Evolutionary conservation across 2,888 invertebrate genomes (phyloP).

Genomic region (Melieria crassipennis): DNA sequence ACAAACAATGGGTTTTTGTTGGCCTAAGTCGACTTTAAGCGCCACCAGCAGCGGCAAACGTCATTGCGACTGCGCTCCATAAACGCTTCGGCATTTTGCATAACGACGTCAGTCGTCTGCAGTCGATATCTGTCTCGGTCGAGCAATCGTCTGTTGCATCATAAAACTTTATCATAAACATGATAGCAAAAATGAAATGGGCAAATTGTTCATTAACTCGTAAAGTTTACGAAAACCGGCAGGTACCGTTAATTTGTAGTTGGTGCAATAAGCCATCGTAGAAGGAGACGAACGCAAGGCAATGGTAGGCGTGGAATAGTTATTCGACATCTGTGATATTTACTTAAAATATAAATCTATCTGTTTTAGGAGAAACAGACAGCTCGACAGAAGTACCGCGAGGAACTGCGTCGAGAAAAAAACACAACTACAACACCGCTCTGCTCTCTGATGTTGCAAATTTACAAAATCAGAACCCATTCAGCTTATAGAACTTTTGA

Average conservation of each 20-base stretch:
- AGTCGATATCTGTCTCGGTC: not conserved
- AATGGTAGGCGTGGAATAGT: too few relatives aligned
- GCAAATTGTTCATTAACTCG: slow-evolving; percentile 45
- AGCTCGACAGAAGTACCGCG: too few relatives aligned
- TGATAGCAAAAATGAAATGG: slow-evolving; percentile 31
- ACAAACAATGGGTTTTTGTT: slow-evolving; percentile 45
- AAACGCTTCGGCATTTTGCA: not conserved
- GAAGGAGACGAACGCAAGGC: too few relatives aligned
- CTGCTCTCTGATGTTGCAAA: too few relatives aligned
- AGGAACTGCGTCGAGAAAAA: too few relatives aligned
- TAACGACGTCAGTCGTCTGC: not conserved
- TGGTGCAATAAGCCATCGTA: not conserved
- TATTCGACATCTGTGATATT: too few relatives aligned
- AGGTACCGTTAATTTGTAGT: slow-evolving; percentile 16
- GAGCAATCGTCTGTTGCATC: slow-evolving; percentile 23
- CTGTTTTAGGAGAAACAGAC: too few relatives aligned
- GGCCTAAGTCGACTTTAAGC: slow-evolving; percentile 49
- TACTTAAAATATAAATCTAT: too few relatives aligned
- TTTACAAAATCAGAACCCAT: too few relatives aligned
- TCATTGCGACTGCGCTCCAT: not conserved
- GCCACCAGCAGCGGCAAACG: slow-evolving; percentile 51
- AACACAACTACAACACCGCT: too few relatives aligned
- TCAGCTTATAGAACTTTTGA: too few relatives aligned
- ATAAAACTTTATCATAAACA: slow-evolving; percentile 39
- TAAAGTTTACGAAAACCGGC: slow-evolving; percentile 34